Evolutionary conservation across 2,113 vertebrate species (phyloP).

Genomic region (Leiothrix lutea): DNA sequence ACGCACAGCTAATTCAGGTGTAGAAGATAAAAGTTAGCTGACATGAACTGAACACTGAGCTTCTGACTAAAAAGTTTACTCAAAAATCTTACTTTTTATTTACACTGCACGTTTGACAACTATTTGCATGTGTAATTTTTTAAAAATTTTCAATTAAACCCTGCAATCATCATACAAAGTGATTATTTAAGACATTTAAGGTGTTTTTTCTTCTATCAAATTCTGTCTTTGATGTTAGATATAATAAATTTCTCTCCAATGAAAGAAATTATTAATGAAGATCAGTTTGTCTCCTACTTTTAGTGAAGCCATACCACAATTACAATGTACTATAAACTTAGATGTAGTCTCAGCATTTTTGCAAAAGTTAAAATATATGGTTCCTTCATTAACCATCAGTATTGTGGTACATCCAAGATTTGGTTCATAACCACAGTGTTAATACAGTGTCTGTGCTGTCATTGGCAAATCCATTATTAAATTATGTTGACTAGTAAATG

Average conservation of each 20-base stretch:
- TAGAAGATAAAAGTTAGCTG: background rate
- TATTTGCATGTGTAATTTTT: accelerated
- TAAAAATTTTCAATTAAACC: background rate
- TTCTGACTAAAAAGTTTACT: background rate
- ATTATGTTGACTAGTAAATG: background rate
- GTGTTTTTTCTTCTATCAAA: background rate
- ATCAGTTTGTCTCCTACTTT: background rate
- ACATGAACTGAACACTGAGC: background rate
- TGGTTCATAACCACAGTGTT: background rate
- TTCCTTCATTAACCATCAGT: background rate
- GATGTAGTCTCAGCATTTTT: background rate
- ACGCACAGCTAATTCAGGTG: background rate
- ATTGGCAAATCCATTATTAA: background rate
- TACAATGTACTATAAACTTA: background rate
- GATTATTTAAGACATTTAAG: background rate
- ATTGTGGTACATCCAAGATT: background rate
- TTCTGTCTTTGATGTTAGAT: background rate
- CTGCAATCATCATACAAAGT: background rate
- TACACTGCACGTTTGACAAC: background rate
- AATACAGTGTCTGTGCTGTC: background rate
- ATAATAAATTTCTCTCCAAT: background rate
- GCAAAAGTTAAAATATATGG: background rate
- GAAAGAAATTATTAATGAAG: background rate
- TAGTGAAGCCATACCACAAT: background rate
- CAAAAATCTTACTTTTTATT: background rate